Percentiles rank a stretch among this genome's conserved stretches.
phyloP scores from a whole-genome alignment of 2,113 vertebrate species.

The Hydropotes inermis region DNA sequence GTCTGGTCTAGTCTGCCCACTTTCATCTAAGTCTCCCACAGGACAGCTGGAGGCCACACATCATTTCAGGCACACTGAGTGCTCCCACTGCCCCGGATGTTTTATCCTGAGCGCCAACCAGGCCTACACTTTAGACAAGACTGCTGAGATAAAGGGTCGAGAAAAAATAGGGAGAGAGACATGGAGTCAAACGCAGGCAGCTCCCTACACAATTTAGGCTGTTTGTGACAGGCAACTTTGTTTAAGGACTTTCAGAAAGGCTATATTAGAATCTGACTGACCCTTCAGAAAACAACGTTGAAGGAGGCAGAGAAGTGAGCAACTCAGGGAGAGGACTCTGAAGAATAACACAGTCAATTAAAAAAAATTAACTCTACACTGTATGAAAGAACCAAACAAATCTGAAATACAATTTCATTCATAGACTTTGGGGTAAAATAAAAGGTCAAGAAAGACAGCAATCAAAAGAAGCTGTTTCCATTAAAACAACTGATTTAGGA shows the following conservation, averaged over 20 bases:
- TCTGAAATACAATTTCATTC: neutral
- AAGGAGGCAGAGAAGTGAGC: neutral
- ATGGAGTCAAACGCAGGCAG: neutral
- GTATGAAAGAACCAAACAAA: neutral
- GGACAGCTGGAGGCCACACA: no score
- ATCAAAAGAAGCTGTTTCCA: neutral
- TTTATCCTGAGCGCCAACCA: neutral
- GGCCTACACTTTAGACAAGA: neutral
- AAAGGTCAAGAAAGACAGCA: neutral
- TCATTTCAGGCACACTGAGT: neutral
- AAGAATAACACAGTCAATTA: neutral
- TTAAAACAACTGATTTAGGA: neutral
- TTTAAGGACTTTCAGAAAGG: neutral
- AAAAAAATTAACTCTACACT: fast-evolving
- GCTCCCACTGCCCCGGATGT: neutral
- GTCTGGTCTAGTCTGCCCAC: no score
- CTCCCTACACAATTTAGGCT: neutral
- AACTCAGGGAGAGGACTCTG: no score
- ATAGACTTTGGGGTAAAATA: neutral
- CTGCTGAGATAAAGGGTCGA: neutral
- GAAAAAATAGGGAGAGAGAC: neutral
- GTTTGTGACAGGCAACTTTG: neutral
- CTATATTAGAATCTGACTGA: neutral
- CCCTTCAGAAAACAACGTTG: neutral
- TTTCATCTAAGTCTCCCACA: fast-evolving